These are phyloP conservation scores for Cerceris ruficornis DNA, from an alignment of 2,888 invertebrate genomes.

Conservation along the genomic window DNA sequence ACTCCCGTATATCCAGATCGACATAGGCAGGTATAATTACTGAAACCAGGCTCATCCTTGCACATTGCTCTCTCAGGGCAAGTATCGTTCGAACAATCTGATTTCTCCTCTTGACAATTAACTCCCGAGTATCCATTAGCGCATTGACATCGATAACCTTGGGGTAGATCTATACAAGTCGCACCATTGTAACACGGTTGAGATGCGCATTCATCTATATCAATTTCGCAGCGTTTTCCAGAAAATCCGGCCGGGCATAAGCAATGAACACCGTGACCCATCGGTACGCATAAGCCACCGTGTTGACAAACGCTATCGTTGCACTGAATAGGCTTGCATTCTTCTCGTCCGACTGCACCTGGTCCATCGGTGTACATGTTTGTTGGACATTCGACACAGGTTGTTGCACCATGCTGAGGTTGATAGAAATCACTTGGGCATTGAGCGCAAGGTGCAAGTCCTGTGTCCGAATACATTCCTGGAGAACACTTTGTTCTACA, in stretches of 20 bases:
- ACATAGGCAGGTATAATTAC: conserved; percentile 96
- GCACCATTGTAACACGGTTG: conserved; percentile 97
- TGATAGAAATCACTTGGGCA: conserved; percentile 97
- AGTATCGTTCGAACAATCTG: conserved; percentile 93
- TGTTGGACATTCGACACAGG: conserved; percentile 95
- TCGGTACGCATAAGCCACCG: conserved; percentile 94
- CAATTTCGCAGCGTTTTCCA: conserved; percentile 95
- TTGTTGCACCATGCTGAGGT: conserved; percentile 90
- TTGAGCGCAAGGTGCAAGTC: conserved; percentile 95
- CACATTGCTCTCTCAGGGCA: conserved; percentile 99
- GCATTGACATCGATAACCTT: conserved; percentile 95
- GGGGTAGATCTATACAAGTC: conserved; percentile 94
- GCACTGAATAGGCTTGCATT: conserved; percentile 94
- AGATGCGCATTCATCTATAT: conserved; percentile 97
- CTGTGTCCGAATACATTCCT: conserved; percentile 96
- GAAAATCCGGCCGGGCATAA: conserved; percentile 97
- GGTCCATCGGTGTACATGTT: conserved; percentile 93
- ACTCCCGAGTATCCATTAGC: conserved; percentile 94
- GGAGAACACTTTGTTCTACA: conserved; percentile 94
- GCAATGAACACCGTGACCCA: conserved; percentile 94
- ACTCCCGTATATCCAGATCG: conserved; percentile 96
- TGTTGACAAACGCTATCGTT: conserved; percentile 94
- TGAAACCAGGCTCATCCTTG: conserved; percentile 95
- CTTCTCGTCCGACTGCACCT: conserved; percentile 91
- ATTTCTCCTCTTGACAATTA: conserved; percentile 96